Base-by-base conservation (phyloP, 2,888 invertebrate species). In the Drosophila kanekoi region DNA sequence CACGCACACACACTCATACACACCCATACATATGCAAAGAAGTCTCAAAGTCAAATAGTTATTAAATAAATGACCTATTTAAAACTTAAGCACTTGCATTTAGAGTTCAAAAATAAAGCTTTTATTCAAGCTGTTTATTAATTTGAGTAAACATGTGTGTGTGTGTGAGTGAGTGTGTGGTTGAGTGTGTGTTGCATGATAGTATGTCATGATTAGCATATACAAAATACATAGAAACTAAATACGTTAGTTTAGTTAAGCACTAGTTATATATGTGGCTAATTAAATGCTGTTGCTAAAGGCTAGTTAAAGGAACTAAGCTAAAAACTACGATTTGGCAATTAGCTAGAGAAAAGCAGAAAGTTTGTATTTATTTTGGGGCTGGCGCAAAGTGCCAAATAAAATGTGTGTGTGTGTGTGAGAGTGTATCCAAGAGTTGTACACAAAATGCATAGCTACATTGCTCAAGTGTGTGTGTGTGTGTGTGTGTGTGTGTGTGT, bases 11-110 rank as follows among this genome's bases (percentile, higher is more conserved):
- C 49, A 14, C 47, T 33, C 40, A 32, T 33, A 38, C 54, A 43
- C 16, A 4, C 40, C 28, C 44, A 45, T 40, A 57, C 23, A 47
- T 33, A 59, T n/a, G 52, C 37, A 28, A 35, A 54, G 28, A 54
- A 63, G 58, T 71, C 47, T 44, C 51, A 59, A 56, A 69, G 63
- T 64, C 63, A 65, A 33, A 56, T 54, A 44, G 23, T 52, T 48
- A 69, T 75, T 74, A 59, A 60, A 65, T 73, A 65, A 70, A 58
- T 74, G 43, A 56, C 62, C 71, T 71, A 74, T 58, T 75, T 76
- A 48, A 62, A 35, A 54, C 57, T 49, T 49, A 56, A 68, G 59
- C 64, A 56, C 33, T 58, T 40, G 38, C 16, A 23, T 61, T 65
- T 65, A 18, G 18, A 62, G 47, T 58, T 57, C 20, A 41, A 18